These are phyloP conservation scores for Nycticryphes semicollaris DNA, from an alignment of 2,113 vertebrate genomes.

Conservation along the genomic window DNA sequence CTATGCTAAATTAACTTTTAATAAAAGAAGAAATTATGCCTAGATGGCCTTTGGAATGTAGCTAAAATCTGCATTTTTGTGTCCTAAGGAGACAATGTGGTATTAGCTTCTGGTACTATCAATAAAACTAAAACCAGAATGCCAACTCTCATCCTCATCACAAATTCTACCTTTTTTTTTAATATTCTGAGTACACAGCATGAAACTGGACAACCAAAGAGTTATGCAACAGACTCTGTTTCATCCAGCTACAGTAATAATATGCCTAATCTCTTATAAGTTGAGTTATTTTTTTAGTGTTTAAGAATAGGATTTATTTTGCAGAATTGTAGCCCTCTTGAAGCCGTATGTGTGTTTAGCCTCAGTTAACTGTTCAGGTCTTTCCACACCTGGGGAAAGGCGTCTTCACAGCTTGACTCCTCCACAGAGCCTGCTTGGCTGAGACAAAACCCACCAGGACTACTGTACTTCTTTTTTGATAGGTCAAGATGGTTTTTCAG, in stretches of 20 bases:
- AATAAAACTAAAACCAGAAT: neutral
- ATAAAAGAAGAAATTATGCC: neutral
- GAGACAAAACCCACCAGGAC: neutral
- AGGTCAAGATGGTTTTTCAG: neutral
- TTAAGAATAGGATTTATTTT: neutral
- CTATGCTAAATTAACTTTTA: neutral
- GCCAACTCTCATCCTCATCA: neutral
- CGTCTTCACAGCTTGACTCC: neutral
- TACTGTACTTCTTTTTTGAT: neutral
- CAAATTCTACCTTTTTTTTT: neutral
- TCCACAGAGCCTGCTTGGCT: neutral
- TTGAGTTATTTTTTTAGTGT: neutral
- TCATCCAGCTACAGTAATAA: neutral
- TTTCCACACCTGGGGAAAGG: neutral
- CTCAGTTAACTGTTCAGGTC: neutral
- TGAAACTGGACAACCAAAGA: neutral
- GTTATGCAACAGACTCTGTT: neutral
- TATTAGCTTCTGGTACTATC: neutral
- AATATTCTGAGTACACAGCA: neutral
- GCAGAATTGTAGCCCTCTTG: neutral
- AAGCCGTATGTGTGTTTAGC: neutral
- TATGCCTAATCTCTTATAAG: neutral
- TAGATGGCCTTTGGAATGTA: neutral
- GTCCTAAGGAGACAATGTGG: neutral
- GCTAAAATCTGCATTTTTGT: conserved; percentile 4